Percentiles rank a stretch among this genome's conserved stretches.
Evolutionary conservation across 1,140 invertebrate genomes (phyloP).

Genomic region (Saccostrea glomerata): DNA sequence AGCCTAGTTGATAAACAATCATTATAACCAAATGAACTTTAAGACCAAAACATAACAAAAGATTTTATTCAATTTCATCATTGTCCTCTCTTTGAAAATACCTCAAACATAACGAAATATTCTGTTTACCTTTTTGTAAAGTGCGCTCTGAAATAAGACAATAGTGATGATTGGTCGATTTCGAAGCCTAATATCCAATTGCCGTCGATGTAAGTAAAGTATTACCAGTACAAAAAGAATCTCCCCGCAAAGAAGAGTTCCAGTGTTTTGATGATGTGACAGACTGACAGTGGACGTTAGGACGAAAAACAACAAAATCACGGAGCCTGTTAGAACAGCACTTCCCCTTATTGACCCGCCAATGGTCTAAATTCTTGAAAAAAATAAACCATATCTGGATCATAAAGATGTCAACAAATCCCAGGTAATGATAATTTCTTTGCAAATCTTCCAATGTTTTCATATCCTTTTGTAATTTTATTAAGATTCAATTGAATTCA

Average conservation of each 20-base stretch:
- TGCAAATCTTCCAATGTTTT: no score
- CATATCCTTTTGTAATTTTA: no score
- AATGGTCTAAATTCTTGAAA: background rate
- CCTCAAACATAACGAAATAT: no score
- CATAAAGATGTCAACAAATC: background rate
- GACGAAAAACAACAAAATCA: no score
- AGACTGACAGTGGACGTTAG: background rate
- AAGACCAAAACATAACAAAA: background rate
- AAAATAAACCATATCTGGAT: no score
- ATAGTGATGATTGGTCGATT: background rate
- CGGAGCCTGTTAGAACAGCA: no score
- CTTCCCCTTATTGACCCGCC: background rate
- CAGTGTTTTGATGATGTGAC: background rate
- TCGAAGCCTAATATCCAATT: background rate
- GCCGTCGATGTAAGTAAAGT: no score
- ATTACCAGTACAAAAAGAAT: background rate
- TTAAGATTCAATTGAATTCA: no score
- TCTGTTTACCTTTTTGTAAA: background rate
- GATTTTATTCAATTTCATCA: background rate
- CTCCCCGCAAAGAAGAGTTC: background rate
- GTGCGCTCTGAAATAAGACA: background rate
- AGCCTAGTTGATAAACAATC: no score
- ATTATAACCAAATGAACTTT: no score
- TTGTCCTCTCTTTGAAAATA: background rate
- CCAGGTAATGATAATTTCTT: background rate